phyloP scores from a whole-genome alignment of 2,797 vertebrate genomes.

The Cuniculus paca region DNA sequence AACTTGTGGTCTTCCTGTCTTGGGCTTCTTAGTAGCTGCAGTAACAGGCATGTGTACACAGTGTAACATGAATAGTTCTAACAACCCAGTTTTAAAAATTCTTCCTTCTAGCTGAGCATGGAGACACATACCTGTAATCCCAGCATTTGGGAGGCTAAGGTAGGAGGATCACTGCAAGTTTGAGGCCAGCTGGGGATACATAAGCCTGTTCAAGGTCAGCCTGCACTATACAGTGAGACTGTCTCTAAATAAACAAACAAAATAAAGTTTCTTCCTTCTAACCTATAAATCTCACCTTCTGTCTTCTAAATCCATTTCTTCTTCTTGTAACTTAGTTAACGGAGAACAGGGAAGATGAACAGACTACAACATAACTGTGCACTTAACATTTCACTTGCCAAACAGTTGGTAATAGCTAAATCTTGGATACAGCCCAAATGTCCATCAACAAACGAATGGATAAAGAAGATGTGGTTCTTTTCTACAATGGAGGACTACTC shows the following conservation, averaged over 20 bases:
- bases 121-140: neutral
- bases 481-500: neutral
- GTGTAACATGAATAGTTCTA: neutral
- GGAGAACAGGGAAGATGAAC: conserved; percentile 3
- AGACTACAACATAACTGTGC: conserved; percentile 6
- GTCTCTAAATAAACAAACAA: neutral
- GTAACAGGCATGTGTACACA: neutral
- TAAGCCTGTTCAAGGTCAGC: neutral
- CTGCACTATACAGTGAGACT: neutral
- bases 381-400: neutral
- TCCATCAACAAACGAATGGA: neutral
- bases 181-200: neutral
- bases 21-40: neutral
- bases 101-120: neutral
- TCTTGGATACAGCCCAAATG: neutral
- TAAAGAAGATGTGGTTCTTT: neutral
- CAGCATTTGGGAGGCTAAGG: neutral
- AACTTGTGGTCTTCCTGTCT: neutral
- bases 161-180: neutral
- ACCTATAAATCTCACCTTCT: conserved; percentile 24
- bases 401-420: neutral
- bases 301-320: conserved; percentile 53
- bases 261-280: conserved; percentile 41
- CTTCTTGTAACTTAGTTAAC: conserved; percentile 55
- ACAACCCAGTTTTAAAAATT: conserved; percentile 27